Percentiles rank a stretch among this genome's conserved stretches.
Evolutionary conservation across 2,888 invertebrate genomes (phyloP).

Genomic region (Sicus ferrugineus): DNA sequence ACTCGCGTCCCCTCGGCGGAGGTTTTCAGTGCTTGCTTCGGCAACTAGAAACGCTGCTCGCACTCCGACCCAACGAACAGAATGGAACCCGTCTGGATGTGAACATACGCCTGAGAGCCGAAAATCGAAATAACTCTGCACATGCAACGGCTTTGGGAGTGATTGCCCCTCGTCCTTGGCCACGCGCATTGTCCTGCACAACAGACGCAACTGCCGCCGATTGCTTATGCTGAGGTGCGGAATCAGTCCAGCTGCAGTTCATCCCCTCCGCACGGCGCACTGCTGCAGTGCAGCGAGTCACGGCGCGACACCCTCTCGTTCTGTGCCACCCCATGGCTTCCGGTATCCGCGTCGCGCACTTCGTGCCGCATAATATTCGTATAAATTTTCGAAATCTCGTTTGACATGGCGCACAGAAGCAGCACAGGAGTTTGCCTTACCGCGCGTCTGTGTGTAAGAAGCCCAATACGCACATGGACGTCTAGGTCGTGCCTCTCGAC

Average conservation of each 20-base stretch:
- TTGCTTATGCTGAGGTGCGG: slow-evolving; percentile 19
- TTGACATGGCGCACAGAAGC: not conserved
- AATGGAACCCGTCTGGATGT: slow-evolving; percentile 1
- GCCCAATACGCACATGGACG: not conserved
- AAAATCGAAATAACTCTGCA: slow-evolving; percentile 32
- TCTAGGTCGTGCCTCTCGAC: too few species aligned
- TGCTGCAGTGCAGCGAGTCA: too few species aligned
- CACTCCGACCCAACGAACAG: not conserved
- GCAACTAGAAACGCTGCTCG: not conserved
- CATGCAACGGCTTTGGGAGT: not conserved
- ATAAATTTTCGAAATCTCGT: not conserved
- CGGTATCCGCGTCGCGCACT: not conserved
- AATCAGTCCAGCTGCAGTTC: slow-evolving; percentile 24
- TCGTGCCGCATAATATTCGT: slow-evolving; percentile 12
- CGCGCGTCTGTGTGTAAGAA: not conserved
- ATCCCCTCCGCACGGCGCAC: not conserved
- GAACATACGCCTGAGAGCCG: slow-evolving; percentile 7
- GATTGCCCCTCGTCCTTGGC: slow-evolving; percentile 2
- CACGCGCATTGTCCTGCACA: slow-evolving; percentile 22
- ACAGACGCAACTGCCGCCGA: slow-evolving; percentile 22
- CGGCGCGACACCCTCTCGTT: not conserved
- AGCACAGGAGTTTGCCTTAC: not conserved
- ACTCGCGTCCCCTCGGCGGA: not conserved
- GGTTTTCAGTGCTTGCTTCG: not conserved
- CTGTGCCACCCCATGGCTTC: not conserved